Conservation (phyloP, 2,888 invertebrate genomes). For the Lepidocyrtinus sp. region DNA sequence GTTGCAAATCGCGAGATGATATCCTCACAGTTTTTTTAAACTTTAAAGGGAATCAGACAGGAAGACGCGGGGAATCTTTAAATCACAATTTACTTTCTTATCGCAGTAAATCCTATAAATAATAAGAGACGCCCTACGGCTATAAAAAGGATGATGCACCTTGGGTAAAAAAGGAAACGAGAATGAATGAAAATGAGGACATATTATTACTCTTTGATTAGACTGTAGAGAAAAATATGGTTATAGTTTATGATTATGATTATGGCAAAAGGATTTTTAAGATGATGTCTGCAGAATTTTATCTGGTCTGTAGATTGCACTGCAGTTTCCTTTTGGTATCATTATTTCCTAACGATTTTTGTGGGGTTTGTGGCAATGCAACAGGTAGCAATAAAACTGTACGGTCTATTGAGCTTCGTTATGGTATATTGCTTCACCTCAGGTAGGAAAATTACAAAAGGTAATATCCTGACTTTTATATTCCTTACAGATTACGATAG, state of each 20-base stretch:
- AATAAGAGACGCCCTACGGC: not conserved
- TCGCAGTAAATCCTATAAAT: not conserved
- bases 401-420: too few relatives aligned
- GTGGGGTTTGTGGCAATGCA: not conserved
- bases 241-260: not conserved
- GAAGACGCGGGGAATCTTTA: not conserved
- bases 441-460: too few relatives aligned
- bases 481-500: not conserved
- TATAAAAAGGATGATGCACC: not conserved
- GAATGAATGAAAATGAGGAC: not conserved
- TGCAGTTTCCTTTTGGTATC: not conserved
- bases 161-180: not conserved
- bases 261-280: not conserved
- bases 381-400: too few relatives aligned
- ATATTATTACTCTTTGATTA: too few relatives aligned
- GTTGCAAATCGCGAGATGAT: constrained; percentile 26
- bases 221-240: not conserved
- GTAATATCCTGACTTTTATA: too few relatives aligned
- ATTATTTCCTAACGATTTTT: not conserved
- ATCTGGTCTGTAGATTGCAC: not conserved
- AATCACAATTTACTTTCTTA: not conserved
- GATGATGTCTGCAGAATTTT: not conserved
- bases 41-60: not conserved
- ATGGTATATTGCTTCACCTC: too few relatives aligned
- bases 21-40: not conserved